A percentile compares a stretch with the other conserved stretches of the same genome.
Evolutionary conservation across 1,140 invertebrate species (phyloP).

Genomic region (Eurosta solidaginis): DNA sequence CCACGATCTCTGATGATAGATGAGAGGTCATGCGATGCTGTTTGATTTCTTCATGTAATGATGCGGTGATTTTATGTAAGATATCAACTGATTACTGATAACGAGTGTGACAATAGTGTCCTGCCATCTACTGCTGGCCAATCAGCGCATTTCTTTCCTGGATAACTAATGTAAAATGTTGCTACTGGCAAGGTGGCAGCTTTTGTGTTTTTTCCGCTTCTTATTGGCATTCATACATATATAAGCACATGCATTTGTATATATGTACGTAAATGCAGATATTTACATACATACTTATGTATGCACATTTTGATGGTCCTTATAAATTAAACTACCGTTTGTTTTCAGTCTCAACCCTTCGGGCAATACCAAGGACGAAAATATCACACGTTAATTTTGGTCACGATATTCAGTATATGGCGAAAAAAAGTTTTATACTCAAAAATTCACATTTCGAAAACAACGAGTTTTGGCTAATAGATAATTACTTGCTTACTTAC

Average conservation of each 20-base stretch:
- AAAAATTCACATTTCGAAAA: no score
- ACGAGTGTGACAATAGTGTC: neutral
- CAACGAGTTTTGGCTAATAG: no score
- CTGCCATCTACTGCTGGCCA: neutral
- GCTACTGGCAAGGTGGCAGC: neutral
- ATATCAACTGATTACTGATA: neutral
- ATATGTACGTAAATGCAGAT: no score
- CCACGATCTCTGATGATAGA: conserved; percentile 22
- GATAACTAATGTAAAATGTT: neutral
- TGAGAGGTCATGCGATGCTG: conserved; percentile 24
- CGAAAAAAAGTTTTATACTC: no score
- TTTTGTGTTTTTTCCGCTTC: neutral
- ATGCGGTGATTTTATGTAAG: conserved; percentile 4
- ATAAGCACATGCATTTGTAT: neutral
- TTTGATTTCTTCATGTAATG: neutral
- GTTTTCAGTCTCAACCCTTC: no score
- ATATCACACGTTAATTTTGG: no score
- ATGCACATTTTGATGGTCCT: no score
- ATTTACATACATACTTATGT: no score
- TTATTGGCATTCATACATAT: neutral
- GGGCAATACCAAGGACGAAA: no score
- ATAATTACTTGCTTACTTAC: no score
- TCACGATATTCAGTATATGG: no score
- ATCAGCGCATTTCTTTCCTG: neutral
- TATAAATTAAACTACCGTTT: no score